Base-by-base conservation (phyloP, 1,140 invertebrate genomes). In the Caenorhabditis brenneri region DNA sequence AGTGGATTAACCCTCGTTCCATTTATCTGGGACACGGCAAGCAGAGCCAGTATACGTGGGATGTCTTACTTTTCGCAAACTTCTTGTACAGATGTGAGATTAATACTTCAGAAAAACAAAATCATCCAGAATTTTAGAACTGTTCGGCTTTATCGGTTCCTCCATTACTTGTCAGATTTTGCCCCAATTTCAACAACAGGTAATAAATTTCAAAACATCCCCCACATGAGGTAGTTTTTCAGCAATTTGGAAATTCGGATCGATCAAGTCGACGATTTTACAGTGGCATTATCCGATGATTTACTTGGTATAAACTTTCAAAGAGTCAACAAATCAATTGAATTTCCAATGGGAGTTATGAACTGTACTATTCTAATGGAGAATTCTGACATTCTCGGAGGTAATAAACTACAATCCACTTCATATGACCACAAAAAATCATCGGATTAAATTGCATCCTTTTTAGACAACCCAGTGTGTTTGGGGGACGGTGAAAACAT, bases 121-220 rank as follows among this genome's bases (percentile, higher is more conserved):
- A 9, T 27, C 15, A 27, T 55, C 12, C 19, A 27, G 24, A 7
- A 10, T 46, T 42, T 65, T 15, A 74, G 65, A n/a, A 1, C 10
- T 74, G 65, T n/a, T 31, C 15, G 2, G 10, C n/a, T 2, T 24
- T 74, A 12, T 16, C n/a, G 0, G 15, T 74, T 12, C 36, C 65
- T 24, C 24, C 65, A 12, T 27, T 74, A n/a, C 24, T 74, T 19
- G 36, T 74, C 0, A 74, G 65, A 74, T 39, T 74, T 1, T 74
- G 65, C 22, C 65, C 65, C 10, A 74, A 74, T 27, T 39, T 74
- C 36, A 74, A 74, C 29, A 74, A 24, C 36, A 74, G 65, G 65
- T 74, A 74, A 0, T 6, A 12, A 42, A 42, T 6, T 42, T 6
- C 5, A 42, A 6, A 42, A 42, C 5, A 7, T 0, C 9, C 2